Percentiles rank a stretch among this genome's conserved stretches.
Conservation (phyloP, 2,888 invertebrate genomes). For the Linyphia triangularis region DNA sequence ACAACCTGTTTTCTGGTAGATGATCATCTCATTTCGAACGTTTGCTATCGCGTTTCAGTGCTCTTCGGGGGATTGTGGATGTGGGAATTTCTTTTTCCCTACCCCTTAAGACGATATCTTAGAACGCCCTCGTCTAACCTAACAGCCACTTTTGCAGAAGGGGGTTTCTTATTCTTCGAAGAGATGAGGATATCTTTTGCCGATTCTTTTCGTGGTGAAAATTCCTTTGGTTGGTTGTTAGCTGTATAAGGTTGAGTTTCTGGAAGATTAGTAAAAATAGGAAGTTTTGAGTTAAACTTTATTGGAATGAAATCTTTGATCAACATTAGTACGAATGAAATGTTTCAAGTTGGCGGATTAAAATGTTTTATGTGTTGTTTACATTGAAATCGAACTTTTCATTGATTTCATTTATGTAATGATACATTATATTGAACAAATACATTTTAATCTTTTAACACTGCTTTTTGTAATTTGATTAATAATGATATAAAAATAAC, state of each 20-base stretch:
- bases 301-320: no score
- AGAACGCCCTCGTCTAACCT: slow-evolving; percentile 24
- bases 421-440: no score
- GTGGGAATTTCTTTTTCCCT: background rate
- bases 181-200: background rate
- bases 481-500: no score
- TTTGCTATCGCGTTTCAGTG: slow-evolving; percentile 46
- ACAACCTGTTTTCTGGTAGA: slow-evolving; percentile 13
- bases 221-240: background rate
- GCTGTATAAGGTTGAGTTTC: background rate
- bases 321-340: no score
- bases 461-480: no score
- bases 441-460: no score
- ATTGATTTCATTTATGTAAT: no score
- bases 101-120: background rate
- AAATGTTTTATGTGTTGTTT: no score
- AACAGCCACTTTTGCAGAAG: slow-evolving; percentile 42
- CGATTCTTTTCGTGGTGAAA: background rate
- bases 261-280: background rate
- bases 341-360: no score
- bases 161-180: slow-evolving; percentile 1
- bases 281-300: no score
- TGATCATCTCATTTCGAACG: slow-evolving; percentile 61
- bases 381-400: no score
- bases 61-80: slow-evolving; percentile 28